Percentiles rank a stretch among this genome's conserved stretches.
Evolutionary conservation across 2,113 vertebrate genomes (phyloP).

Genomic region (Psilopogon haemacephalus): DNA sequence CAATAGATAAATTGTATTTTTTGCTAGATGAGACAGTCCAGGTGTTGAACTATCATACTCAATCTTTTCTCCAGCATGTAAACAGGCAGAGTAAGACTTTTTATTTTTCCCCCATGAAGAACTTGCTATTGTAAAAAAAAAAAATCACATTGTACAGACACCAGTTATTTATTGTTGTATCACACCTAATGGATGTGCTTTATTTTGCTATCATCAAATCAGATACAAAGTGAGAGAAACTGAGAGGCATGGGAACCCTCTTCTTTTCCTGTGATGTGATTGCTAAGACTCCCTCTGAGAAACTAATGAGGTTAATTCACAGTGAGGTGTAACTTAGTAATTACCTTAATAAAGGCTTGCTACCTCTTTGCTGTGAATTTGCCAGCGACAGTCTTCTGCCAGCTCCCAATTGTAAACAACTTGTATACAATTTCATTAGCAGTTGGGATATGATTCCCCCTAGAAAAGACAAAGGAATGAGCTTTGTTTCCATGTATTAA

Average conservation of each 20-base stretch:
- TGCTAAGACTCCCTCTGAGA: background rate
- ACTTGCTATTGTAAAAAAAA: background rate
- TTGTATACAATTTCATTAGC: background rate
- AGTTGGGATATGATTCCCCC: background rate
- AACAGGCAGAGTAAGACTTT: background rate
- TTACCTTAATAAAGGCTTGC: background rate
- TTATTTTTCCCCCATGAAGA: background rate
- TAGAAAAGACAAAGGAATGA: background rate
- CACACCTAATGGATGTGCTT: background rate
- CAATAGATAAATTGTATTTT: background rate
- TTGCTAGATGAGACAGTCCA: background rate
- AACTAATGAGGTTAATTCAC: background rate
- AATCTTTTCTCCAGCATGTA: background rate
- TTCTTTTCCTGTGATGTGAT: background rate
- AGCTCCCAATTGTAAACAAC: background rate
- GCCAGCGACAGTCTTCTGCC: background rate
- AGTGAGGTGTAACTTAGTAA: background rate
- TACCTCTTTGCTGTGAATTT: background rate
- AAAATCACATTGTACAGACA: background rate
- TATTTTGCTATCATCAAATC: background rate
- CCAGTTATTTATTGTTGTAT: background rate
- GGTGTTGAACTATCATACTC: background rate
- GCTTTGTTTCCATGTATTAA: background rate
- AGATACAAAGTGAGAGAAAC: background rate
- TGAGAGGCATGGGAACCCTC: background rate